A percentile compares a stretch with the other conserved stretches of the same genome.
These are phyloP conservation scores for Physeter macrocephalus DNA, from an alignment of 2,113 vertebrate species.

Conservation along the genomic window DNA sequence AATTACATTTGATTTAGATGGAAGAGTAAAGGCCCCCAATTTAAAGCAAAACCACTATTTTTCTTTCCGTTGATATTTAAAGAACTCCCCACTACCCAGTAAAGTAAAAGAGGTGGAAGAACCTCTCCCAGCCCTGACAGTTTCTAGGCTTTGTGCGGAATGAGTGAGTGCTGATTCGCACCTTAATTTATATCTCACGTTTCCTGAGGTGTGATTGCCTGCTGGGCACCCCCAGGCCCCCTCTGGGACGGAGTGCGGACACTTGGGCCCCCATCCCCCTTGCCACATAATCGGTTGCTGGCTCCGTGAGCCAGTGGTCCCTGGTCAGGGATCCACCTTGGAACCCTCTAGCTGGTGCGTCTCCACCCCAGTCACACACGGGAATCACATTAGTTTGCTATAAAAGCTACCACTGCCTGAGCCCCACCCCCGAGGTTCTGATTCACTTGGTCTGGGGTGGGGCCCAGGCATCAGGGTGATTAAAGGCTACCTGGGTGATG, in stretches of 20 bases:
- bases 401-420: neutral
- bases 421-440: neutral
- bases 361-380: fast-evolving
- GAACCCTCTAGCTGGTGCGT: neutral
- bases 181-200: neutral
- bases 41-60: neutral
- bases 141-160: neutral
- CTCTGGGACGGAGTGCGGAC: neutral
- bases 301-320: neutral
- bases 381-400: neutral
- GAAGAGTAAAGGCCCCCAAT: neutral
- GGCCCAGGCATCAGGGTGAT: neutral
- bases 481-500: neutral
- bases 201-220: neutral
- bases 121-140: neutral
- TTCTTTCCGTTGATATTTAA: neutral
- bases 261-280: too few relatives aligned
- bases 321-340: neutral
- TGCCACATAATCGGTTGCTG: neutral
- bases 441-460: neutral
- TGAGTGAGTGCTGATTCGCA: neutral
- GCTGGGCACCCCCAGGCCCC: too few relatives aligned
- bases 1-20: neutral
- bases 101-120: neutral
- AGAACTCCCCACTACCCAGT: neutral